phyloP scores from a whole-genome alignment of 2,113 vertebrate genomes.

The Rhabdornis inornatus region DNA sequence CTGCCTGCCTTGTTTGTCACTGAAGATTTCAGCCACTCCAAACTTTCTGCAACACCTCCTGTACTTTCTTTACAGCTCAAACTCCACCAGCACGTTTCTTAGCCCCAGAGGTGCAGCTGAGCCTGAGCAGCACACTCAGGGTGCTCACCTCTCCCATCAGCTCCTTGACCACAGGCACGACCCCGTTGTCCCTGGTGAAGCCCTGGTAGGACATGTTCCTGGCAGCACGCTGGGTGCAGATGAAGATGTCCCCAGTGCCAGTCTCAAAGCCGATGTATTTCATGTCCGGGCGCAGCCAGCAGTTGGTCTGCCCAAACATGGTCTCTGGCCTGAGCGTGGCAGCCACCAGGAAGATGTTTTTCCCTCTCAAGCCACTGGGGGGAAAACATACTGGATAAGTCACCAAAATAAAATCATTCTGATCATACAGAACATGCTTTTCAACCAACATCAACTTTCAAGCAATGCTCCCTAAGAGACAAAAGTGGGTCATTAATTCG shows the following conservation, averaged over 20 bases:
- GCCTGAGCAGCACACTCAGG: neutral
- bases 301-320: constrained; percentile 98
- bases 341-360: constrained; percentile 90
- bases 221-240: constrained; percentile 87
- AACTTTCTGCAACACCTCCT: rapidly evolving
- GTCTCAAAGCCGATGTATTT: constrained; percentile 94
- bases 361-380: constrained; percentile 85
- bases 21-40: neutral
- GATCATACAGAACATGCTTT: neutral
- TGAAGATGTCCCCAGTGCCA: constrained; percentile 81
- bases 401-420: neutral
- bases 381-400: neutral
- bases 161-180: constrained; percentile 88
- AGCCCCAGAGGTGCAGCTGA: neutral
- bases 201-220: constrained; percentile 97
- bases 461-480: neutral
- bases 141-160: constrained; percentile 89
- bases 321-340: constrained; percentile 96
- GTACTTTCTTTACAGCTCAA: rapidly evolving
- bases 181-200: constrained; percentile 87
- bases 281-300: constrained; percentile 94
- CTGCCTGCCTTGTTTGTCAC: neutral
- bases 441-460: neutral
- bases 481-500: neutral
- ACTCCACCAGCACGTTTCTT: no score